phyloP scores from a whole-genome alignment of 2,113 vertebrate species.

The Mus spicilegus region DNA sequence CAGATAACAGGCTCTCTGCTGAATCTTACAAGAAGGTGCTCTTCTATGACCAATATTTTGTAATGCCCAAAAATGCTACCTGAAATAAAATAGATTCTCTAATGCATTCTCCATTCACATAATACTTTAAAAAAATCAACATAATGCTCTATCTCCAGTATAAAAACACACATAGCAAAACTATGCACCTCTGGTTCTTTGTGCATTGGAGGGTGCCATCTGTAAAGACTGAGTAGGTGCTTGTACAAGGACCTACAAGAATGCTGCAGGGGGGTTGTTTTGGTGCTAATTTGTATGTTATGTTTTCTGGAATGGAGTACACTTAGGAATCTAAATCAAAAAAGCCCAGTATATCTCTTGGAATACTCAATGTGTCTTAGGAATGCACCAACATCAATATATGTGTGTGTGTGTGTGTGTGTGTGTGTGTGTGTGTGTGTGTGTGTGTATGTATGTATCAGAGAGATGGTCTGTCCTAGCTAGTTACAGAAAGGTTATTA shows the following conservation, averaged over 20 bases:
- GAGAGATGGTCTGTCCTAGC: neutral
- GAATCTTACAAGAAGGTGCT: neutral
- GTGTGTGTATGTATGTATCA: neutral
- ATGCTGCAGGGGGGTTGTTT: neutral
- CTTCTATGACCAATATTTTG: neutral
- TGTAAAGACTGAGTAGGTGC: neutral
- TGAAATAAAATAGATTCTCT: constrained; percentile 13
- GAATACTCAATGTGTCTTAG: neutral
- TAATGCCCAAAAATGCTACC: neutral
- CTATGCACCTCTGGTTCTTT: neutral
- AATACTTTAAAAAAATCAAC: neutral
- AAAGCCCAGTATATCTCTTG: neutral
- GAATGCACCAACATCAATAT: neutral
- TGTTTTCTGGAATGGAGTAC: constrained; percentile 24
- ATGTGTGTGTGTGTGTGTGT: too few species aligned
- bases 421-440: too few species aligned
- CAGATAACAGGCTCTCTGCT: neutral
- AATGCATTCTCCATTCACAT: neutral
- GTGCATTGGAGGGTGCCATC: too few species aligned
- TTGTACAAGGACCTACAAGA: too few species aligned
- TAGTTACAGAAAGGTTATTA: neutral
- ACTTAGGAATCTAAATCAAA: neutral
- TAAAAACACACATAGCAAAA: neutral
- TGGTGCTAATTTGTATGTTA: neutral
- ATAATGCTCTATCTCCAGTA: neutral